Conservation (phyloP, 2,797 vertebrate species). For the Rhinoraja longicauda region DNA sequence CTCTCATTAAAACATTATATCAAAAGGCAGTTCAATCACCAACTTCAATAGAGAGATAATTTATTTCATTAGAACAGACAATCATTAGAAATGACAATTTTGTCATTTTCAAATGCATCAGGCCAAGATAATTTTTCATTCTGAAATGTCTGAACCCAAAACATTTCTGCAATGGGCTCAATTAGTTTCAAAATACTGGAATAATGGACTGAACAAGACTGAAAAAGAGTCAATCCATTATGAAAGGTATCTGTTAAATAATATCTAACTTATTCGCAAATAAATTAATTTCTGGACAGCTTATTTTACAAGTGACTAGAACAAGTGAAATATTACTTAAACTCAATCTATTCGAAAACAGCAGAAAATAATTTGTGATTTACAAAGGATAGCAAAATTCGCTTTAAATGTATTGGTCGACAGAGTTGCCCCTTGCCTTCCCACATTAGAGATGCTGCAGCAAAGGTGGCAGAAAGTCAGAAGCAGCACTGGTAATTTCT, state of each 20-base stretch:
- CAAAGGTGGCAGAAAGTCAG: too few relatives aligned
- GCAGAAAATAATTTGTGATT: not conserved
- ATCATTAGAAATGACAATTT: conserved; percentile 12
- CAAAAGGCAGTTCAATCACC: conserved; percentile 30
- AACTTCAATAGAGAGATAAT: conserved; percentile 22
- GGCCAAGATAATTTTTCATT: not conserved
- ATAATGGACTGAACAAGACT: not conserved
- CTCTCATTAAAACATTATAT: conserved; percentile 17
- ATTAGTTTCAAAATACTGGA: not conserved
- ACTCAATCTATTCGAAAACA: not conserved
- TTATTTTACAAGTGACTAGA: not conserved
- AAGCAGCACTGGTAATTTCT: too few relatives aligned
- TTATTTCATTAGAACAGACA: conserved; percentile 37
- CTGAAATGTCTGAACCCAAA: not conserved
- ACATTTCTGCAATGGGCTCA: not conserved
- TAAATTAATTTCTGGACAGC: not conserved
- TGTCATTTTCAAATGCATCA: conserved; percentile 35
- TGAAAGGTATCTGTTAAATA: not conserved
- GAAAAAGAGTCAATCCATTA: not conserved
- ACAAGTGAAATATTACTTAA: not conserved
- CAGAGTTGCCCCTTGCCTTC: too few relatives aligned
- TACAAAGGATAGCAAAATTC: not conserved
- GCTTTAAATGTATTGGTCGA: not conserved
- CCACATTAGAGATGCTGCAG: too few relatives aligned
- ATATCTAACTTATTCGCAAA: not conserved